These are phyloP conservation scores for Rhingia campestris DNA, from an alignment of 2,888 invertebrate genomes.

Conservation along the genomic window DNA sequence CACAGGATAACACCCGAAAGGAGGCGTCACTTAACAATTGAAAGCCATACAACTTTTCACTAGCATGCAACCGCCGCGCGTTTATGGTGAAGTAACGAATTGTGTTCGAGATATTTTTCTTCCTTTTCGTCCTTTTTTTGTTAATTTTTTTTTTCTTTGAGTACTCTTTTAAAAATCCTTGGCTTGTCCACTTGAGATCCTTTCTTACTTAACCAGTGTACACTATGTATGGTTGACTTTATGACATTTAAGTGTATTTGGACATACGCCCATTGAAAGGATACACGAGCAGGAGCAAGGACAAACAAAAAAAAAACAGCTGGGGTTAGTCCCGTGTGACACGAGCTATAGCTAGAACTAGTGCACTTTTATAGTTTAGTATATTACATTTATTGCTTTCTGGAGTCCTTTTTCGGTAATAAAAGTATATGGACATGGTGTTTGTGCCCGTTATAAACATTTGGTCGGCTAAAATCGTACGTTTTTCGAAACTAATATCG, in stretches of 20 bases:
- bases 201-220: constrained; percentile 21
- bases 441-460: constrained; percentile 12
- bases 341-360: constrained; percentile 18
- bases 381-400: constrained; percentile 58
- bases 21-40: constrained; percentile 77
- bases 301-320: constrained; percentile 13
- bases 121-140: constrained; percentile 1
- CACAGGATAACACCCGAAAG: constrained; percentile 46
- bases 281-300: constrained; percentile 3
- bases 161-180: background rate
- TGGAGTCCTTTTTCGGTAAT: constrained; percentile 58
- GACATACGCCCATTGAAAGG: constrained; percentile 41
- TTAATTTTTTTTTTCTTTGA: background rate
- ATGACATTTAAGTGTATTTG: constrained; percentile 61
- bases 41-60: constrained; percentile 78
- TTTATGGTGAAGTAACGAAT: constrained; percentile 59
- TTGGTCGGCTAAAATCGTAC: constrained; percentile 12
- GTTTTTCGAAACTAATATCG: constrained; percentile 36
- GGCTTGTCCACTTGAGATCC: constrained; percentile 46
- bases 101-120: constrained; percentile 44
- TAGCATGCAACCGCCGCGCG: constrained; percentile 74
- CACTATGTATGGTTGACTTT: constrained; percentile 48
- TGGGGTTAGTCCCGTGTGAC: constrained; percentile 63
- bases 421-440: constrained; percentile 53
- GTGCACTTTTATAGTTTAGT: constrained; percentile 61